A percentile compares a stretch with the other conserved stretches of the same genome.
Evolutionary conservation across 2,113 vertebrate species (phyloP).

Genomic region (Vicugna pacos): DNA sequence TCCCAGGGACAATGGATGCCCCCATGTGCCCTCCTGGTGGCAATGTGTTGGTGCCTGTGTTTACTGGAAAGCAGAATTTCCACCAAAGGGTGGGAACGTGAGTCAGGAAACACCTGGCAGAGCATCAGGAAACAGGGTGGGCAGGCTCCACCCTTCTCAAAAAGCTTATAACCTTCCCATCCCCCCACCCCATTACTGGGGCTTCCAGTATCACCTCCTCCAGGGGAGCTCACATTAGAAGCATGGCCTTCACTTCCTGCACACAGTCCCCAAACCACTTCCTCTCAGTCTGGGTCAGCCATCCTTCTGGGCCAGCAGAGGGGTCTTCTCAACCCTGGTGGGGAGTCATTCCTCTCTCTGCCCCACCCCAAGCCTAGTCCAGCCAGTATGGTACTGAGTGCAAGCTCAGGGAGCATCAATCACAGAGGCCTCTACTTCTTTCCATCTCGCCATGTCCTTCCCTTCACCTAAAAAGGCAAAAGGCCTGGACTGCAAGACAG

Average conservation of each 20-base stretch:
- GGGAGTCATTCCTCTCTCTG: background rate
- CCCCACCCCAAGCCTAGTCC: background rate
- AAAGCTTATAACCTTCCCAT: background rate
- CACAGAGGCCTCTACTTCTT: background rate
- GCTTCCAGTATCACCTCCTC: constrained; percentile 51
- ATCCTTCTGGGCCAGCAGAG: background rate
- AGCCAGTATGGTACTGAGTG: background rate
- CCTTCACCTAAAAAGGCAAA: constrained; percentile 27
- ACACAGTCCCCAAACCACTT: constrained; percentile 62
- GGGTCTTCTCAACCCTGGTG: background rate
- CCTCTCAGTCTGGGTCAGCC: constrained; percentile 42
- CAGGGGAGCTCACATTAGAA: background rate
- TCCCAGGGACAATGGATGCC: background rate
- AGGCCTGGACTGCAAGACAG: background rate
- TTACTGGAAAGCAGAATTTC: constrained; percentile 66
- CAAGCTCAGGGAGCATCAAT: background rate
- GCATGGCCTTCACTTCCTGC: constrained; percentile 69
- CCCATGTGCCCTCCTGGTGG: background rate
- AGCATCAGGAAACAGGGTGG: constrained; percentile 69
- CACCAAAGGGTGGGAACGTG: background rate
- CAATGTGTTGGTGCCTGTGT: background rate
- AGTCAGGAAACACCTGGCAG: constrained; percentile 81
- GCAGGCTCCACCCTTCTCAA: constrained; percentile 61
- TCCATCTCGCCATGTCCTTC: background rate
- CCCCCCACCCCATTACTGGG: background rate